phyloP scores from a whole-genome alignment of 1,140 invertebrate species.

The Oedothorax gibbosus region DNA sequence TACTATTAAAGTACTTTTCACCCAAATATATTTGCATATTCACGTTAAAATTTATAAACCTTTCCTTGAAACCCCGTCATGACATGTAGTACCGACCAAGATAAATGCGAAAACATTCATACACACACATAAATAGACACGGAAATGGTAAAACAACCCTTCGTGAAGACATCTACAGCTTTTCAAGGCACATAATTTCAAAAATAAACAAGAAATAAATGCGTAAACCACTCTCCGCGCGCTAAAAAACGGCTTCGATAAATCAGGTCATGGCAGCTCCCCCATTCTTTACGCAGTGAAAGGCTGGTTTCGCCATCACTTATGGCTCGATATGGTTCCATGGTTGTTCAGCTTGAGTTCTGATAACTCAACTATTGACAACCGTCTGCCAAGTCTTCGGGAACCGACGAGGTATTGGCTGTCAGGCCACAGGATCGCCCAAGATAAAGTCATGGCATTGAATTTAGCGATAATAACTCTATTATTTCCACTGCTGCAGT shows the following conservation, averaged over 20 bases:
- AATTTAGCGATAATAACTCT: conserved; percentile 47
- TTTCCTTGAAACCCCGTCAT: too few relatives aligned
- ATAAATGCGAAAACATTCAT: conserved; percentile 14
- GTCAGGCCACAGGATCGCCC: conserved; percentile 27
- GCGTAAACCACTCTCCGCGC: neutral
- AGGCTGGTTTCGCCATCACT: conserved; percentile 29
- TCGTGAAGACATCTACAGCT: conserved; percentile 22
- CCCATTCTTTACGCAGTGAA: conserved; percentile 37
- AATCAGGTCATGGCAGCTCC: conserved; percentile 19
- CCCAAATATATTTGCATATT: too few relatives aligned
- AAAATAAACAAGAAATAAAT: conserved; percentile 34
- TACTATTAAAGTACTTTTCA: too few relatives aligned
- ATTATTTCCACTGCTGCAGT: conserved; percentile 40
- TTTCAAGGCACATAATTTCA: conserved; percentile 17
- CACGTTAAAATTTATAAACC: too few relatives aligned
- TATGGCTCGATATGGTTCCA: conserved; percentile 41
- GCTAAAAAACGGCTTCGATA: conserved; percentile 22
- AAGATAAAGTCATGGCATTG: conserved; percentile 47
- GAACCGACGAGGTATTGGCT: conserved; percentile 41
- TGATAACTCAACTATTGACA: conserved; percentile 55
- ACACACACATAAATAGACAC: neutral
- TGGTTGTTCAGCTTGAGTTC: conserved; percentile 44
- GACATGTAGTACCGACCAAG: neutral
- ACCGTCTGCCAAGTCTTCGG: conserved; percentile 42
- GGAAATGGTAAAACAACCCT: conserved; percentile 4